Base-by-base conservation (phyloP, 2,113 vertebrate species). In the Neodon shergylaensis region DNA sequence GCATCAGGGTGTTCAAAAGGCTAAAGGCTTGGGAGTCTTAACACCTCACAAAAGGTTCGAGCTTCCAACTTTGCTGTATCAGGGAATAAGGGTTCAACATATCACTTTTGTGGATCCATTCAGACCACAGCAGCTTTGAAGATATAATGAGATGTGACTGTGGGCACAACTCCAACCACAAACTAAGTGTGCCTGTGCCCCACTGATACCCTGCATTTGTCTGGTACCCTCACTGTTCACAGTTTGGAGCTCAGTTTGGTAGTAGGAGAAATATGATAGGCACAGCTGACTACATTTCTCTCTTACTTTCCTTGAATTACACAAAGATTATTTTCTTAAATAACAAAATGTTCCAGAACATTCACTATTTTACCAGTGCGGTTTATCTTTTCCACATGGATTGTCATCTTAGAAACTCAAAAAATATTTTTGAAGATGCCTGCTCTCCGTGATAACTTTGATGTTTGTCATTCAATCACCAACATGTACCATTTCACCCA, bases 271-370 rank as follows among this genome's bases (percentile, higher is more conserved):
- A 91, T 68, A 78, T 61, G 21, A 72, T 31, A 92, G 93, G 16
- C 33, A 66, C 52, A 52, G 47, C 52, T 85, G 63, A 85, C 14
- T 74, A 24, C 33, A 63, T 86, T 93, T 70, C 49, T 82, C 95
- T 83, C 85, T 95, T 33, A 70, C 24, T 44, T 95, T 84, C 70
- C 87, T 83, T 94, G 87, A 96, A 90, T 44, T 74, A 47, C 65
- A 83, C 44, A 63, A 83, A 90, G 8, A 88, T 74, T 93, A 36
- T 87, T 86, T 36, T 68, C 26, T 95, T 47, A 87, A 76, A 94
- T 79, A 84, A 61, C 36, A 90, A 86, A 91, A 47, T 94, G 65
- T 93, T 97, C 76, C 63, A 77, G 66, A 94, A 52, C 33, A 94
- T 83, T 96, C 88, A 94, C 68, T 86, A 90, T 85, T 92, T 94